Evolutionary conservation across 2,113 vertebrate genomes (phyloP).

Genomic region (Marcusenius ussheri): DNA sequence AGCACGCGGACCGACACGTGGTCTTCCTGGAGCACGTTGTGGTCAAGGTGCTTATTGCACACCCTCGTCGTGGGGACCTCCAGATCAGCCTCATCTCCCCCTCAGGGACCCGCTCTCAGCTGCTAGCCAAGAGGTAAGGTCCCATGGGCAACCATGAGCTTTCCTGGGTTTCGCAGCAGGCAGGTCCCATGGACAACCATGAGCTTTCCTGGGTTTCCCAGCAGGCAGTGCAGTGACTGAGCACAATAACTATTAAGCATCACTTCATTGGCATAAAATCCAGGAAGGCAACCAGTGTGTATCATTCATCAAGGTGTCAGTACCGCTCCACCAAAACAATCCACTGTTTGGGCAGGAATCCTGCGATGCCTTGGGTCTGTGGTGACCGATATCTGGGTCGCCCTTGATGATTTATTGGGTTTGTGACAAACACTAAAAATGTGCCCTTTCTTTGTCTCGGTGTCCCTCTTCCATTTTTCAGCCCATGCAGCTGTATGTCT

Average conservation of each 20-base stretch:
- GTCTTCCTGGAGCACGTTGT: constrained; percentile 78
- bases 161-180: too few species aligned
- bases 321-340: background rate
- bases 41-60: constrained; percentile 66
- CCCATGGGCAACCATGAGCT: background rate
- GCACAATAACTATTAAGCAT: background rate
- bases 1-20: constrained; percentile 66
- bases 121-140: constrained; percentile 73
- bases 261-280: background rate
- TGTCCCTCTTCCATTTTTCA: background rate
- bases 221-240: background rate
- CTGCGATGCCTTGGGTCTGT: background rate
- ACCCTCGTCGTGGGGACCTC: constrained; percentile 80
- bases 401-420: background rate
- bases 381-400: background rate
- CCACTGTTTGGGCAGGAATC: background rate
- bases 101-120: constrained; percentile 74
- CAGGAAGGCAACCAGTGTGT: background rate
- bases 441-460: background rate
- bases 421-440: background rate
- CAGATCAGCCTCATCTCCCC: constrained; percentile 82
- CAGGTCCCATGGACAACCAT: constrained; percentile 22
- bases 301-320: background rate
- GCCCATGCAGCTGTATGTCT: background rate
- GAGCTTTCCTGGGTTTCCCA: background rate